phyloP scores from a whole-genome alignment of 2,888 invertebrate genomes.

The Therioaphis trifolii region DNA sequence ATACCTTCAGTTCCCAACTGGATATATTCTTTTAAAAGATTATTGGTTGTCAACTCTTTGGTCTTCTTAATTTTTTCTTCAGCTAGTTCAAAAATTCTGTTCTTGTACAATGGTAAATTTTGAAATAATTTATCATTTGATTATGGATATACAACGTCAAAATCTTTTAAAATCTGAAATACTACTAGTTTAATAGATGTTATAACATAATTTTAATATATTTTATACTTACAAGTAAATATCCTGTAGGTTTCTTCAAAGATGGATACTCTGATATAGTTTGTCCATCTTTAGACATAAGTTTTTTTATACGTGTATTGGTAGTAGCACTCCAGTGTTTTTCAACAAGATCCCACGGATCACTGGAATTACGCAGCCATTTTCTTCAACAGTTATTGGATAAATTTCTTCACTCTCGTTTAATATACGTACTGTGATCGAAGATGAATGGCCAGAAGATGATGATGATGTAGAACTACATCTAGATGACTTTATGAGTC shows the following conservation, averaged over 20 bases:
- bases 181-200: not conserved
- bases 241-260: not conserved
- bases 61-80: not conserved
- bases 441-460: not conserved
- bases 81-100: not conserved
- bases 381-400: not conserved
- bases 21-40: not conserved
- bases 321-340: not conserved
- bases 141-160: not conserved
- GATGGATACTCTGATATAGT: not conserved
- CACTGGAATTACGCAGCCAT: slow-evolving; percentile 3
- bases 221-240: not conserved
- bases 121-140: slow-evolving; percentile 1
- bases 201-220: no score
- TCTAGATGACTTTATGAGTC: not conserved
- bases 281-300: not conserved
- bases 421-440: not conserved
- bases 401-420: not conserved
- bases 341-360: slow-evolving; percentile 22
- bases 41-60: not conserved
- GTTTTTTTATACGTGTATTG: not conserved
- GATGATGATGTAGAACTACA: not conserved
- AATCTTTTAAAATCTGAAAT: slow-evolving; percentile 22
- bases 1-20: not conserved
- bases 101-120: not conserved